Evolutionary conservation across 2,888 invertebrate genomes (phyloP).

Genomic region (Drosophila affinis): DNA sequence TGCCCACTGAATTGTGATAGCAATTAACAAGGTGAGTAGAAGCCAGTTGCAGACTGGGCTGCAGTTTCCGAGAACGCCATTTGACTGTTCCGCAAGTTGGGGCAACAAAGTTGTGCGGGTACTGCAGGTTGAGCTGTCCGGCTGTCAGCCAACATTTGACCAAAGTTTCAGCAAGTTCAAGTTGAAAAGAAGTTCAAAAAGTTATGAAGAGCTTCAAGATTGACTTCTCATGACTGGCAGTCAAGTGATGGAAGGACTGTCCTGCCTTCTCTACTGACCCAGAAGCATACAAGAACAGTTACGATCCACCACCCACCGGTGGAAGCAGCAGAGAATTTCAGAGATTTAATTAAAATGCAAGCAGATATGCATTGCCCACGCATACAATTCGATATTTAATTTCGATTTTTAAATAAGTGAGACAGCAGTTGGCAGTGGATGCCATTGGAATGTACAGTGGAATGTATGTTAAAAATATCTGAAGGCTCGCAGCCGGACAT

Average conservation of each 20-base stretch:
- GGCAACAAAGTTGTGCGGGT: constrained; percentile 37
- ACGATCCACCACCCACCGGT: too few relatives aligned
- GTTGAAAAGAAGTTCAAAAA: constrained; percentile 9
- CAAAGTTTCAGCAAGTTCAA: constrained; percentile 29
- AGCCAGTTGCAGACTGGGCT: not conserved
- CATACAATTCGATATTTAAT: constrained; percentile 45
- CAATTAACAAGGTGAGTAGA: constrained; percentile 40
- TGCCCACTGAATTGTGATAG: constrained; percentile 25
- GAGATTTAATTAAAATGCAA: constrained; percentile 41
- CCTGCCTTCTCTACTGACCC: too few relatives aligned
- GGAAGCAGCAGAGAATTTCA: constrained; percentile 15
- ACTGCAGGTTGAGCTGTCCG: not conserved
- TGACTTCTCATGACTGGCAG: constrained; percentile 29
- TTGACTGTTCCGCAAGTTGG: constrained; percentile 27
- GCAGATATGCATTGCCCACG: not conserved
- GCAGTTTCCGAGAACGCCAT: constrained; percentile 8
- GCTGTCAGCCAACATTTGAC: not conserved
- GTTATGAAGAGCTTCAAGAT: constrained; percentile 20
- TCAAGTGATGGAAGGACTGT: not conserved
- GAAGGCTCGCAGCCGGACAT: not conserved
- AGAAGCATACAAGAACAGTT: too few relatives aligned
- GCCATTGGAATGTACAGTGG: constrained; percentile 14
- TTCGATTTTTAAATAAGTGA: constrained; percentile 30
- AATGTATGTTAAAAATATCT: constrained; percentile 25
- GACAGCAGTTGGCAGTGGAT: constrained; percentile 2